Base-by-base conservation (phyloP, 1,140 invertebrate genomes). In the Parapsyche elsis region DNA sequence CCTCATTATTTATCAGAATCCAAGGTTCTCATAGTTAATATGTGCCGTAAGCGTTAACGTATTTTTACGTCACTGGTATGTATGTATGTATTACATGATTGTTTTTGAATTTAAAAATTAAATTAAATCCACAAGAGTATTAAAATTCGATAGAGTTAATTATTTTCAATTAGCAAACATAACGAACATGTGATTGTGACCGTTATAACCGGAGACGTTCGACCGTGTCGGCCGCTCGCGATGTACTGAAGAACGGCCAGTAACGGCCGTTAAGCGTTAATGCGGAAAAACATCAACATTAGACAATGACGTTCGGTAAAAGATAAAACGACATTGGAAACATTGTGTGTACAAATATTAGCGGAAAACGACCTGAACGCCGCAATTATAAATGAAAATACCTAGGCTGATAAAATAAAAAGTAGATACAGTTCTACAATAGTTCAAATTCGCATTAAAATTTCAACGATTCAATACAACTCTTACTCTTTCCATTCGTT, bases 261-360 rank as follows among this genome's bases (percentile, higher is more conserved):
- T 21, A 21, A 19, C 16, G 57, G 57, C 57, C 57, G 57, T 61
- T 67, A 67, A 23, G 24, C 64, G 64, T 67, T 67, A 67, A 14
- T 30, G 21, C 64, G 64, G 64, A 26, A 67, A 26, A 67, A 61
- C 57, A 21, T 61, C 64, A 30, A 67, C 64, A 30, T 12, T 53
- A 53, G 12, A 53, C 16, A 53, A 53, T 53, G 16, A 53, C 49
- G 49, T 14, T 14, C 49, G 49, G 30, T 38, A 38, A 38, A n/a
- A 38, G 30, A 38, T 38, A 38, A 38, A 38, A 38, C 30, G 30
- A n/a, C n/a, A n/a, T n/a, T n/a, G n/a, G n/a, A n/a, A 38, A 38
- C 7, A 7, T 38, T 38, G 30, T 1, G 30, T 38, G 30, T 38
- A 38, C 30, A 38, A 38, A 38, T 38, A 38, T 38, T 38, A 38